Evolutionary conservation across 2,888 invertebrate genomes (phyloP).

Genomic region (Metallyticus violacea): DNA sequence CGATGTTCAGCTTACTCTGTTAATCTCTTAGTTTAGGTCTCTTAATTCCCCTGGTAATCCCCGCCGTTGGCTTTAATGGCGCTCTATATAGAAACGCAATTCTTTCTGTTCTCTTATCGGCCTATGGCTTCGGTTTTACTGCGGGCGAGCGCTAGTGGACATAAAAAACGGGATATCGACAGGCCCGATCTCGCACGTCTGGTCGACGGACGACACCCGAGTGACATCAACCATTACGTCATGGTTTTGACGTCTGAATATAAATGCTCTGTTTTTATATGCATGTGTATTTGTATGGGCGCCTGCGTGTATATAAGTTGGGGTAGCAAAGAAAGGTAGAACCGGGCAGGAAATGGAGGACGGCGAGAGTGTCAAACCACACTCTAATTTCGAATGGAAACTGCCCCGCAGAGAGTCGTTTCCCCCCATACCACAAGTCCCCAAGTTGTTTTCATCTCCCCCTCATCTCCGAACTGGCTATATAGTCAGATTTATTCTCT

Average conservation of each 20-base stretch:
- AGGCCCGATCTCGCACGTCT: no score
- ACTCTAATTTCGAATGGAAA: background rate
- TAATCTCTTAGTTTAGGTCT: background rate
- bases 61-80: no score
- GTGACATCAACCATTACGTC: background rate
- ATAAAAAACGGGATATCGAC: no score
- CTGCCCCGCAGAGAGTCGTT: background rate
- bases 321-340: background rate
- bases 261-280: no score
- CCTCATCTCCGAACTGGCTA: background rate
- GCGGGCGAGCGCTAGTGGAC: no score
- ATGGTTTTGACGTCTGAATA: background rate
- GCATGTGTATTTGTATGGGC: background rate
- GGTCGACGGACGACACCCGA: background rate
- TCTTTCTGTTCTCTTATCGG: background rate
- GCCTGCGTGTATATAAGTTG: no score
- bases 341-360: no score
- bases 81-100: no score
- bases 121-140: background rate
- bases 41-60: background rate
- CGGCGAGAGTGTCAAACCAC: background rate
- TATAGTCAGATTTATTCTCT: background rate
- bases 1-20: no score
- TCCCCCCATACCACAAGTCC: no score
- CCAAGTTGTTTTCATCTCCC: background rate